Percentiles rank a stretch among this genome's conserved stretches.
phyloP scores from a whole-genome alignment of 1,140 invertebrate genomes.

The Lethocerus indicus region DNA sequence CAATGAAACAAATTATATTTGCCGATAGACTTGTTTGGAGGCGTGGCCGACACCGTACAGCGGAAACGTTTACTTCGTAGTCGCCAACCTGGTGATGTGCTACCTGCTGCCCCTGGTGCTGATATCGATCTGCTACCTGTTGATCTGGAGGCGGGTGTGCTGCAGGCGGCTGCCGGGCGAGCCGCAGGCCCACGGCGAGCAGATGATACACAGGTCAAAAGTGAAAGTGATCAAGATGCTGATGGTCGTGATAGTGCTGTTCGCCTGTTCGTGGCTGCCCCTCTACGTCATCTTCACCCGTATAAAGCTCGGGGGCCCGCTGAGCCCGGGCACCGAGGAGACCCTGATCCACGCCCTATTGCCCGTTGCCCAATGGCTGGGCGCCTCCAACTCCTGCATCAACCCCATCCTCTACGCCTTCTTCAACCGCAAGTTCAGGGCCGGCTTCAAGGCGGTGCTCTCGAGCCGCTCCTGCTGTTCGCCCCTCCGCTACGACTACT shows the following conservation, averaged over 20 bases:
- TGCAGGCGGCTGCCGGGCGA: conserved; percentile 22
- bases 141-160: conserved; percentile 30
- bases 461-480: conserved; percentile 23
- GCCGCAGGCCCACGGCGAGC: conserved; percentile 17
- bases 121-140: conserved; percentile 35
- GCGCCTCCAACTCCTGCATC: conserved; percentile 31
- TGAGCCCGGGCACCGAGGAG: conserved; percentile 19
- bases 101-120: conserved; percentile 32
- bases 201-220: conserved; percentile 19
- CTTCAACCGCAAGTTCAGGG: conserved; percentile 45
- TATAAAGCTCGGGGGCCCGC: conserved; percentile 25
- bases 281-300: conserved; percentile 34
- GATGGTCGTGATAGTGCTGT: conserved; percentile 39
- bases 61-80: conserved; percentile 32
- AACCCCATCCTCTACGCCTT: conserved; percentile 42
- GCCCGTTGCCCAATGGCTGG: conserved; percentile 47
- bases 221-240: conserved; percentile 43
- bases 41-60: conserved; percentile 28
- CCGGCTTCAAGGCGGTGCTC: conserved; percentile 34
- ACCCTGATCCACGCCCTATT: conserved; percentile 26
- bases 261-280: conserved; percentile 45
- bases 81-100: conserved; percentile 38
- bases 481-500: conserved; percentile 14
- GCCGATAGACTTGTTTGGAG: conserved; percentile 29
- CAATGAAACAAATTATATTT: no score